Evolutionary conservation across 2,797 vertebrate species (phyloP), one percentile per base, ranked within the genome.

Genomic region (Miichthys miiuy): DNA sequence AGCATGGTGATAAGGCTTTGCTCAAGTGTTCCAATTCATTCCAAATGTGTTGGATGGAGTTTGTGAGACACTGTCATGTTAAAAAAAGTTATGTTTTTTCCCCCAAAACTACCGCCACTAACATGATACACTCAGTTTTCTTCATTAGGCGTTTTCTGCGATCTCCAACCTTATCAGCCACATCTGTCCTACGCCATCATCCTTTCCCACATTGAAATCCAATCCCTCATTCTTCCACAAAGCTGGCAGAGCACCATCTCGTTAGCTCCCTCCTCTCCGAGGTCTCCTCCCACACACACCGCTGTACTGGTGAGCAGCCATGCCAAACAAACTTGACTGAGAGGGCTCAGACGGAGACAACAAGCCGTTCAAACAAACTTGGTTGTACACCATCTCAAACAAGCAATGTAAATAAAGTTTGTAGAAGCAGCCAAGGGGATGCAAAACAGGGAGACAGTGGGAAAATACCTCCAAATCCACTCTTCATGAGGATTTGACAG

Each of bases 191-290:
- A 69, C 42, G 18, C 79, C 65, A 47, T 50, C 76, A 23, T 85
- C 54, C 54, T 88, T 92, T 90, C 91, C 87, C 89, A 92, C 87
- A 92, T 71, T 91, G 79, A 87, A 82, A 91, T 80, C 67, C 72
- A 84, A 91, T 82, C 79, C 55, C 42, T 85, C 41, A 21, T 85
- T 83, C 69, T 75, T 82, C 23, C 73, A 66, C 64, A n/a, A 27
- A 80, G 16, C 63, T 78, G 79, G 79, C 80, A 81, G 48, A 48
- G 9, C 48, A 17, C 25, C 21, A 72, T 82, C 69, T 79, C 16
- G 30, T 58, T 34, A 17, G 46, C 56, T 52, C 68, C 81, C 56
- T 72, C 61, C 34, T 7, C 72, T 68, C 77, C 38, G 8, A 25
- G 25, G 18, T 66, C 60, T 55, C 73, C 74, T 70, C 77, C 70